A percentile compares a stretch with the other conserved stretches of the same genome.
Evolutionary conservation across 2,888 invertebrate genomes (phyloP).

Genomic region (Tachina fera): DNA sequence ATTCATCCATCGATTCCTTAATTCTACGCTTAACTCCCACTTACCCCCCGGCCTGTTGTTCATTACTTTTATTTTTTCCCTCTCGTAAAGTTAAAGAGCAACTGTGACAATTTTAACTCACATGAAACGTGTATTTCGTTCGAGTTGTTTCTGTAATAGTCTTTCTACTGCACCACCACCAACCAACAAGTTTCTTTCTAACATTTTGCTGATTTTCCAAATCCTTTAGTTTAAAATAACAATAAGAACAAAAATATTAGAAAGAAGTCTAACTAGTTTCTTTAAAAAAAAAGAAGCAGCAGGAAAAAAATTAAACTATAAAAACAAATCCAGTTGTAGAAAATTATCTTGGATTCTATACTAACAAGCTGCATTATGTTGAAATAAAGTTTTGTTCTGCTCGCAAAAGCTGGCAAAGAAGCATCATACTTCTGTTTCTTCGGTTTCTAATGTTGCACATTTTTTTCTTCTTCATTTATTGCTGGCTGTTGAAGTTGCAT

Average conservation of each 20-base stretch:
- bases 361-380: slow-evolving; percentile 68
- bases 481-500: slow-evolving; percentile 33
- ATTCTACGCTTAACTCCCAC: slow-evolving; percentile 4
- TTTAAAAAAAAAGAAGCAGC: not conserved
- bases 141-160: slow-evolving; percentile 18
- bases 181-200: slow-evolving; percentile 30
- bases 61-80: not conserved
- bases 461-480: not conserved
- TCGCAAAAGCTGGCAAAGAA: slow-evolving; percentile 55
- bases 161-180: not conserved
- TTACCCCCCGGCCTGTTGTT: not conserved
- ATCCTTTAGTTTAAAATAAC: slow-evolving; percentile 49
- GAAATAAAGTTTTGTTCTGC: slow-evolving; percentile 66
- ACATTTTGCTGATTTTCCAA: slow-evolving; percentile 60
- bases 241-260: not conserved
- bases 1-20: slow-evolving; percentile 29
- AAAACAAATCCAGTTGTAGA: slow-evolving; percentile 46
- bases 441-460: slow-evolving; percentile 12
- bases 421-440: slow-evolving; percentile 12
- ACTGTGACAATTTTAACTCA: slow-evolving; percentile 53
- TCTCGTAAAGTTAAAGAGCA: slow-evolving; percentile 44
- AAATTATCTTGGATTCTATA: slow-evolving; percentile 54
- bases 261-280: slow-evolving; percentile 67
- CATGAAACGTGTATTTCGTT: slow-evolving; percentile 45
- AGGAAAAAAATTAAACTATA: slow-evolving; percentile 15